phyloP scores from a whole-genome alignment of 1,140 invertebrate genomes.

The Scaptomyza pallida region DNA sequence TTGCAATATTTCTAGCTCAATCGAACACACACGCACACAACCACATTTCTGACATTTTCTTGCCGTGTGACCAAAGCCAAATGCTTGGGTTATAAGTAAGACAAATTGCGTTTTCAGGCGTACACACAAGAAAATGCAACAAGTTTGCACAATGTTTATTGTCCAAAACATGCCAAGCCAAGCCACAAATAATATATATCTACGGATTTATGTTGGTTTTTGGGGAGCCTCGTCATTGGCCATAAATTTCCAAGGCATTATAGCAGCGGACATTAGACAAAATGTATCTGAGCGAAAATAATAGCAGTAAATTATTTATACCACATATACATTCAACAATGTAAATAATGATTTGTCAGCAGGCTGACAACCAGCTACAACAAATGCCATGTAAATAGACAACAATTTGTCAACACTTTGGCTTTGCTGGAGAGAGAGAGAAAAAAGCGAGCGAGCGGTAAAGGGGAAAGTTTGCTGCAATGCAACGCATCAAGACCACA shows the following conservation, averaged over 20 bases:
- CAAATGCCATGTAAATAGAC: conserved; percentile 72
- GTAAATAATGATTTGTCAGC: conserved; percentile 78
- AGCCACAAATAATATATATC: conserved; percentile 1
- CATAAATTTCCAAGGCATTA: conserved; percentile 62
- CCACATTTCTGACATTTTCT: conserved; percentile 53
- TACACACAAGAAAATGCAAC: conserved; percentile 67
- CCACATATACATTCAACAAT: conserved; percentile 59
- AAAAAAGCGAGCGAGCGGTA: neutral
- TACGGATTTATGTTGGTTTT: conserved; percentile 9
- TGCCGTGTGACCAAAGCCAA: conserved; percentile 27
- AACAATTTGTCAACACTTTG: conserved; percentile 68
- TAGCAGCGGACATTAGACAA: conserved; percentile 26
- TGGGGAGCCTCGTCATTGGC: conserved; percentile 51
- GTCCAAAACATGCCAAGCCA: conserved; percentile 6
- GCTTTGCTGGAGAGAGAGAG: neutral
- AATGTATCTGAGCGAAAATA: conserved; percentile 39
- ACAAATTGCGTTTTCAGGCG: conserved; percentile 64
- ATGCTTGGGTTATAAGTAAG: conserved; percentile 56
- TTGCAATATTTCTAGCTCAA: conserved; percentile 71
- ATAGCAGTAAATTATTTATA: conserved; percentile 75
- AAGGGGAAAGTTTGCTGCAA: neutral
- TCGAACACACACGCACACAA: conserved; percentile 28
- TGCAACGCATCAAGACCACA: conserved; percentile 10
- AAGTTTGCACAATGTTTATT: conserved; percentile 66
- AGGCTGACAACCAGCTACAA: conserved; percentile 54